Base-by-base conservation (phyloP, 2,888 invertebrate genomes). In the Volucella inanis region DNA sequence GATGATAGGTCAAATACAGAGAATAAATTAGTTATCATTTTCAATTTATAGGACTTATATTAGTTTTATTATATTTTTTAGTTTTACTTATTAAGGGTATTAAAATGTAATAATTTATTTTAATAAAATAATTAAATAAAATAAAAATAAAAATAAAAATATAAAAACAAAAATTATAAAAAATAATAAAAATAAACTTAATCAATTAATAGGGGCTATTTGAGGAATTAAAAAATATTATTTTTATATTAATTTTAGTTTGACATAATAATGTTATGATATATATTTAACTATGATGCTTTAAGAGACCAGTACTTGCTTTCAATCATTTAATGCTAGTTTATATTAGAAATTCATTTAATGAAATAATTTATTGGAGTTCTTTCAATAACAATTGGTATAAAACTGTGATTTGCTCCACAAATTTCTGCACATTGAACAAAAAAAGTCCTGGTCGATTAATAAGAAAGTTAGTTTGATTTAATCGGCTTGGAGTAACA, bases 401-500 rank as follows among this genome's bases (percentile, higher is more conserved):
- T 96, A 94, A 96, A 96, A 79, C 95, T 95, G 91, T 96, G 96
- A 90, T 96, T 96, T 70, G 94, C 94, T 0, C 96, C 96, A 92
- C 96, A 96, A 93, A 96, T 96, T 94, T 96, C 96, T 88, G 96
- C 96, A 90, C 96, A 96, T 94, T 96, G 95, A 0, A 96, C 95
- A 92, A 92, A 96, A 92, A 93, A 95, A 95, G 88, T 54, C 95
- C 95, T 0, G 94, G 93, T 2, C 94, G 94, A 87, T 93, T 94
- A 88, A 94, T 93, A 88, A 92, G 92, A 90, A 95, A 93, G 88
- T 92, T 93, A 89, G 92, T 93, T 94, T 95, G 94, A 88, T 95
- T 95, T 90, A 95, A 88, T 54, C 95, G 94, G 0, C 95, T 94
- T 0, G 94, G 95, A 0, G 94, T 94, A 18, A 94, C 94, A 92